These are phyloP conservation scores for Cotesia typhae DNA, from an alignment of 1,140 invertebrate species.

Conservation along the genomic window DNA sequence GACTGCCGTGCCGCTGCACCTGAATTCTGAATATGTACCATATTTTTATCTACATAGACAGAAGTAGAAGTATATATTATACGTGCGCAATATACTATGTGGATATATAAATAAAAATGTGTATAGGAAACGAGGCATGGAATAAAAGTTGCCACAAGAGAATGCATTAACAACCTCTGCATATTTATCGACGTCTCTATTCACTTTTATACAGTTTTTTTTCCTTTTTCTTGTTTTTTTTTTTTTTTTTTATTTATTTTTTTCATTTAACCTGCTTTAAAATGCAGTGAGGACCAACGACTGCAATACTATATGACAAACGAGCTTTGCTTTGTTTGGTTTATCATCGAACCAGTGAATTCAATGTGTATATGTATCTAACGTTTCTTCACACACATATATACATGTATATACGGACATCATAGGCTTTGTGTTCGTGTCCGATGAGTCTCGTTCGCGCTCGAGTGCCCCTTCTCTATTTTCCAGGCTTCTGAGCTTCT, in stretches of 20 bases:
- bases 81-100: background rate
- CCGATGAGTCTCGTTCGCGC: constrained; percentile 1
- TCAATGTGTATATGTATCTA: background rate
- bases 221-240: background rate
- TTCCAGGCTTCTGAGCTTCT: constrained; percentile 4
- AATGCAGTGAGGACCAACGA: constrained; percentile 1
- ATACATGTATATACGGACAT: background rate
- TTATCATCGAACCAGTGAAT: constrained; percentile 18
- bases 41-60: too few relatives aligned
- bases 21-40: too few relatives aligned
- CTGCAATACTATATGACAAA: background rate
- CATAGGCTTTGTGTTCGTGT: background rate
- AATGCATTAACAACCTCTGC: background rate
- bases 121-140: too few relatives aligned
- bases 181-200: constrained; percentile 19
- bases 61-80: too few relatives aligned
- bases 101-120: background rate
- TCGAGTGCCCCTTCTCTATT: constrained; percentile 18
- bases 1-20: too few relatives aligned
- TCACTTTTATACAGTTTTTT: too few relatives aligned
- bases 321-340: constrained; percentile 19
- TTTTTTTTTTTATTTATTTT: background rate
- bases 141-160: too few relatives aligned
- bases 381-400: constrained; percentile 7
- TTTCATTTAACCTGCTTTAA: constrained; percentile 8